A percentile compares a stretch with the other conserved stretches of the same genome.
Evolutionary conservation across 2,888 invertebrate species (phyloP).

Genomic region (Prosopocoilus inquinatus): DNA sequence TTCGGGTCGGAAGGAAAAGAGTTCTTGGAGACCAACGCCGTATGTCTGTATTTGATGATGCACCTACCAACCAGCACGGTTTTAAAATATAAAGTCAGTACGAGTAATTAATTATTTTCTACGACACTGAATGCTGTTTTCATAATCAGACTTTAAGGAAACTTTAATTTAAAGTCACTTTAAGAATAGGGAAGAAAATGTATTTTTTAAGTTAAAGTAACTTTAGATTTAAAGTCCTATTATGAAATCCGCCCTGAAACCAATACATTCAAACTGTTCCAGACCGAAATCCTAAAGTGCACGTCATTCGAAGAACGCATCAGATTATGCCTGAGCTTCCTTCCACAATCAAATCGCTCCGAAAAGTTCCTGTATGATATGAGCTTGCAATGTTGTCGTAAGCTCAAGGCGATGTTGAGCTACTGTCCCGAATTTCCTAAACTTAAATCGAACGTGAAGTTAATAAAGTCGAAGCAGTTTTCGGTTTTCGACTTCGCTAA

Average conservation of each 20-base stretch:
- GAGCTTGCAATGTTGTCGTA: conserved; percentile 52
- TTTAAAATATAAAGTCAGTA: conserved; percentile 14
- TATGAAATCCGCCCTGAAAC: too few relatives aligned
- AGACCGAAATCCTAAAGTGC: conserved; percentile 1
- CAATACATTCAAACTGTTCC: not conserved
- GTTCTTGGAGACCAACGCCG: conserved; percentile 49
- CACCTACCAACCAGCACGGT: conserved; percentile 17
- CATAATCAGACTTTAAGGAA: too few relatives aligned
- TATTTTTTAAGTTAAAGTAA: too few relatives aligned
- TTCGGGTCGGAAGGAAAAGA: too few relatives aligned
- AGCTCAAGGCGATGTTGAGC: conserved; percentile 56
- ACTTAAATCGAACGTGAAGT: conserved; percentile 58
- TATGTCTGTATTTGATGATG: conserved; percentile 54
- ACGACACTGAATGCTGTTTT: too few relatives aligned
- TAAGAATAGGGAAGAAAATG: too few relatives aligned
- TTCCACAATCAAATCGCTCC: conserved; percentile 43
- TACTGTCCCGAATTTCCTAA: conserved; percentile 48
- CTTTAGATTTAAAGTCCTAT: too few relatives aligned
- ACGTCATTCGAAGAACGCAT: conserved; percentile 10
- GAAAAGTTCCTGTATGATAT: conserved; percentile 47
- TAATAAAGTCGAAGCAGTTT: conserved; percentile 64
- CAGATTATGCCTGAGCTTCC: not conserved
- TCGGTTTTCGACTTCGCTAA: conserved; percentile 56
- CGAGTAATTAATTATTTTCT: not conserved
- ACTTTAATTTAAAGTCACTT: too few relatives aligned